Evolutionary conservation across 37 sponge, comb jelly and placozoan genomes (phyloP).

Genomic region (Dysidea cf. avara): DNA sequence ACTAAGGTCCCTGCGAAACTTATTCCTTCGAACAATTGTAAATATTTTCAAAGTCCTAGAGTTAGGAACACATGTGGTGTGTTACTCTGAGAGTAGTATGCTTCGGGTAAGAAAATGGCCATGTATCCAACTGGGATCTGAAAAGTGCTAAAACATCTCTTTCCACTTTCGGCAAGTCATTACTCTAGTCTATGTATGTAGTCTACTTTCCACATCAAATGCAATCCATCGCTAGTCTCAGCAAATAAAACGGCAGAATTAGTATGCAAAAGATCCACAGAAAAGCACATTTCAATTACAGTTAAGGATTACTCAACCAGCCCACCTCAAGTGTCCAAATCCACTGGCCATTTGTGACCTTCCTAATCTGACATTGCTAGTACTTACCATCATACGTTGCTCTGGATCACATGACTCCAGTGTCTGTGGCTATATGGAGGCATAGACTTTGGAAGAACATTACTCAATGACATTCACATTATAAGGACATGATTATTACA

Average conservation of each 20-base stretch:
- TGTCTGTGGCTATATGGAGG: too few relatives aligned
- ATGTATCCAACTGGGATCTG: conserved; percentile 79
- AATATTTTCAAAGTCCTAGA: conserved; percentile 61
- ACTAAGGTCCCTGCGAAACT: too few relatives aligned
- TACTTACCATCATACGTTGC: conserved; percentile 82
- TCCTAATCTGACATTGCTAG: conserved; percentile 74
- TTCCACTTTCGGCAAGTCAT: conserved; percentile 78
- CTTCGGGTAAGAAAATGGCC: conserved; percentile 69
- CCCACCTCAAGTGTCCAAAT: conserved; percentile 55
- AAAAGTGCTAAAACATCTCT: conserved; percentile 58
- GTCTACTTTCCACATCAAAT: conserved; percentile 96
- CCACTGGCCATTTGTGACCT: conserved; percentile 8
- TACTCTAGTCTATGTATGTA: too few relatives aligned
- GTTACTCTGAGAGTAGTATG: conserved; percentile 50
- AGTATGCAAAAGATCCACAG: conserved; percentile 81
- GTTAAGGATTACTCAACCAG: too few relatives aligned
- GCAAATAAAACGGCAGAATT: conserved; percentile 77
- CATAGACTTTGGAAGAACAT: too few relatives aligned
- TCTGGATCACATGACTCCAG: too few relatives aligned
- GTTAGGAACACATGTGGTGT: conserved; percentile 29
- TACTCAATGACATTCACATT: too few relatives aligned
- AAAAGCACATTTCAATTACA: too few relatives aligned
- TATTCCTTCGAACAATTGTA: conserved; percentile 1
- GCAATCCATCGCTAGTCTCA: conserved; percentile 74
- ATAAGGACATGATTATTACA: too few relatives aligned